Conservation (phyloP, 2,797 vertebrate genomes). For the Microchirus variegatus region DNA sequence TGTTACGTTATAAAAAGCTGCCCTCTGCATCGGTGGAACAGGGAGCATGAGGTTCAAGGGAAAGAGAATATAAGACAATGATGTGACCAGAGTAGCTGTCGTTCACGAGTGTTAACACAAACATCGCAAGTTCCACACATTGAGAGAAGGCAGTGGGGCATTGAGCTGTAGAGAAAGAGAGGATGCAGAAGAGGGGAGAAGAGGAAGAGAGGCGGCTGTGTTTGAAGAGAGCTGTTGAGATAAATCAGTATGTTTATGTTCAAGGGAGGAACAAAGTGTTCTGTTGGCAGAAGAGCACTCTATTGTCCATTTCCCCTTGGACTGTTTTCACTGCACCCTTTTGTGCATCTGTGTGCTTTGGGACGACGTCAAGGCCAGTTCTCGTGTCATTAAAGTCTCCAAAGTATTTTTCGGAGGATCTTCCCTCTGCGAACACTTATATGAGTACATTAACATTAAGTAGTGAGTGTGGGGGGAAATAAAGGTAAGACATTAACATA, state of each 20-base stretch:
- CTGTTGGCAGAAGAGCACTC: slow-evolving; percentile 78
- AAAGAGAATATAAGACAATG: slow-evolving; percentile 3
- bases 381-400: slow-evolving; percentile 44
- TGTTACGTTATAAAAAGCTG: slow-evolving; percentile 48
- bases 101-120: slow-evolving; percentile 65
- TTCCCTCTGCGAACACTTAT: slow-evolving; percentile 25
- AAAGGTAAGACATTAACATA: slow-evolving; percentile 27
- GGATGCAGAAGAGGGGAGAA: slow-evolving; percentile 54
- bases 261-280: slow-evolving; percentile 80
- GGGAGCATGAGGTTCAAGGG: slow-evolving; percentile 23
- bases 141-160: slow-evolving; percentile 59
- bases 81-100: slow-evolving; percentile 32
- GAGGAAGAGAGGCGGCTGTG: slow-evolving; percentile 61
- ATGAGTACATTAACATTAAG: slow-evolving; percentile 32
- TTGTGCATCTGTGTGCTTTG: slow-evolving; percentile 29
- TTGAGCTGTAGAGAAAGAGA: slow-evolving; percentile 61
- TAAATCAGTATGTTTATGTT: slow-evolving; percentile 84
- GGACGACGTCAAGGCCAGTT: slow-evolving; percentile 41
- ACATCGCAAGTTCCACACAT: slow-evolving; percentile 65
- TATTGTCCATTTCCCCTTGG: slow-evolving; percentile 67
- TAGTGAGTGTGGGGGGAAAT: slow-evolving; percentile 8
- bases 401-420: slow-evolving; percentile 43
- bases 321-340: slow-evolving; percentile 60
- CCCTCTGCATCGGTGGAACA: slow-evolving; percentile 52
- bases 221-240: slow-evolving; percentile 79